Evolutionary conservation across 1,140 invertebrate species (phyloP), one percentile per base, ranked within the genome.

Genomic region (Apis florea): DNA sequence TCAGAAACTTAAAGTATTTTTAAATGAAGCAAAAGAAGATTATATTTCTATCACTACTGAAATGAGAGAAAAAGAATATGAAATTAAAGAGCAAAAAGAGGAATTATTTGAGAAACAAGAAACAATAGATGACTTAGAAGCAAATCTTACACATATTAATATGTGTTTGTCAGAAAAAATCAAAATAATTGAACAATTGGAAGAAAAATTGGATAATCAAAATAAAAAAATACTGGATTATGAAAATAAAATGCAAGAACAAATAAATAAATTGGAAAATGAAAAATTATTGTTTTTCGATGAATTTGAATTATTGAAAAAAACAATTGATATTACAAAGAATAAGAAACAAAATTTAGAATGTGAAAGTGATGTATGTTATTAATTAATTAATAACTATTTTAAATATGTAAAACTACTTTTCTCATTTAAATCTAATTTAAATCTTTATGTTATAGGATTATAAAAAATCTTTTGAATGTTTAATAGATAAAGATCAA

Each of bases 21-120:
- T 94, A 11, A 91, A 94, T 75, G 92, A 93, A 77, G 93, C 93
- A 0, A 93, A 93, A 82, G 82, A 91, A 59, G 93, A 94, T 21
- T 93, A 90, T 51, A 89, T 93, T 40, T 26, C 53, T 1, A 85
- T 92, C 19, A 89, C 76, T 0, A 74, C 82, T 49, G 83, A 92
- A 53, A 74, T 87, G 49, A 64, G 71, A 21, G 69, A 86, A 17
- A 88, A 90, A 74, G 85, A 91, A 61, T 74, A 83, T 47, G 68
- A 73, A 54, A 70, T 91, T 9, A 85, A 87, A 21, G 83, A 87
- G 19, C 78, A 83, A 69, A 85, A 88, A 61, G 74, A 88, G 76
- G 21, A 82, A 2, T 47, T 92, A 24, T 49, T 89, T 26, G 86
- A 90, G 54, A 86, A 89, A 69, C 61, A 79, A 5, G 90, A 93